Evolutionary conservation across 30 jellyfish, hydroid and myxozoan species (phyloP).

Genomic region (Mastigias papua): DNA sequence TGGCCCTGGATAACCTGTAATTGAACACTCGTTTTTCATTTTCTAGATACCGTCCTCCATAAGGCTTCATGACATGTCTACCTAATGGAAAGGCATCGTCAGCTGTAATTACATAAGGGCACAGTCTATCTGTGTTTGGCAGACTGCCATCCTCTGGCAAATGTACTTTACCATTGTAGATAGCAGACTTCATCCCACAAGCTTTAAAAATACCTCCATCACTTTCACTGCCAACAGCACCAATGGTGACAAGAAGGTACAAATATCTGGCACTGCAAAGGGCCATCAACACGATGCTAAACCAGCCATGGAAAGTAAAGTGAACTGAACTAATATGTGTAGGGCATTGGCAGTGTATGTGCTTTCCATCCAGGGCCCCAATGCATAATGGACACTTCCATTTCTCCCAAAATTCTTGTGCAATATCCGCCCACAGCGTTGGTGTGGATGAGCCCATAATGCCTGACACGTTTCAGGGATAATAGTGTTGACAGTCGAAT

Average conservation of each 20-base stretch:
- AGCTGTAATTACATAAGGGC: constrained; percentile 62
- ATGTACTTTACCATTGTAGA: constrained; percentile 21
- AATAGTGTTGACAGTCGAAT: constrained; percentile 47
- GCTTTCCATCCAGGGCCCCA: constrained; percentile 16
- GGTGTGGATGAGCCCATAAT: constrained; percentile 29
- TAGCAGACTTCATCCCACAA: constrained; percentile 43
- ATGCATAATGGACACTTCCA: too few relatives aligned
- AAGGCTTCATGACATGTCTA: constrained; percentile 63
- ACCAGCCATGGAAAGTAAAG: constrained; percentile 42
- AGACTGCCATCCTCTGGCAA: constrained; percentile 35
- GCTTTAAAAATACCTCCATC: constrained; percentile 53
- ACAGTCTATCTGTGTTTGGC: constrained; percentile 46
- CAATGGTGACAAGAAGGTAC: constrained; percentile 33
- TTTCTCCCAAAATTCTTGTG: constrained; percentile 51
- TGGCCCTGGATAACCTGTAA: constrained; percentile 67
- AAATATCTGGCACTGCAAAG: constrained; percentile 44
- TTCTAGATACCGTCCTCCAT: constrained; percentile 52
- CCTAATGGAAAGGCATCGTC: constrained; percentile 72
- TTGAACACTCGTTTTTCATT: constrained; percentile 33
- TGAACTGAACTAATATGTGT: not conserved
- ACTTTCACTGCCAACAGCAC: constrained; percentile 61
- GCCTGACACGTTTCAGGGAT: constrained; percentile 57
- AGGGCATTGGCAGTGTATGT: not conserved
- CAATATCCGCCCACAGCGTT: constrained; percentile 50
- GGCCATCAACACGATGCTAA: constrained; percentile 47